Evolutionary conservation across 2,797 vertebrate genomes (phyloP).

Genomic region (Oryzias dopingdopingensis): DNA sequence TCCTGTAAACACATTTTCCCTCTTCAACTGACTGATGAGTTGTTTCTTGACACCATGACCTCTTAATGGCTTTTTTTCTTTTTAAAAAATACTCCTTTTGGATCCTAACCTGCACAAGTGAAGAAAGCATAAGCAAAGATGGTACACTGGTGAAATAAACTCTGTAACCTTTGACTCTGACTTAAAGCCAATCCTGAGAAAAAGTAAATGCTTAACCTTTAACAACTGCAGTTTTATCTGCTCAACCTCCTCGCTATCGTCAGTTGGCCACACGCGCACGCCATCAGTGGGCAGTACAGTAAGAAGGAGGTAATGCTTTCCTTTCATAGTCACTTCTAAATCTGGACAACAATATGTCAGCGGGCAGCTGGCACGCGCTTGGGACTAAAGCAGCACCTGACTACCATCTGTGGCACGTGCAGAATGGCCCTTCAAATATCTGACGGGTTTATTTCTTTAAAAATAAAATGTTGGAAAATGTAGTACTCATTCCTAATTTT

Average conservation of each 20-base stretch:
- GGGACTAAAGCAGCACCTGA: constrained; percentile 40
- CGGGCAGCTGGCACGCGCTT: constrained; percentile 50
- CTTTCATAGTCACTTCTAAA: constrained; percentile 77
- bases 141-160: no score
- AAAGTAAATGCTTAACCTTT: constrained; percentile 1
- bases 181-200: not conserved
- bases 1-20: no score
- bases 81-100: no score
- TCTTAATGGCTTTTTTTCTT: not conserved
- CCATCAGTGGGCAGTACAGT: constrained; percentile 49
- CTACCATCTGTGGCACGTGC: constrained; percentile 25
- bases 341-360: constrained; percentile 71
- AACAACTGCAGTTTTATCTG: constrained; percentile 24
- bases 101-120: no score
- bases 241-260: constrained; percentile 39
- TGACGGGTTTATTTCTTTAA: not conserved
- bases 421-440: constrained; percentile 11
- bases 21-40: no score
- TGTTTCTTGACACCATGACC: no score
- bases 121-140: no score
- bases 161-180: no score
- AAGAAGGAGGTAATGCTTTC: constrained; percentile 64
- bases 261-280: constrained; percentile 27
- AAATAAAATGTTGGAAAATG: no score
- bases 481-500: no score